Conservation (phyloP, 2,888 invertebrate genomes). For the Lithophane socia region DNA sequence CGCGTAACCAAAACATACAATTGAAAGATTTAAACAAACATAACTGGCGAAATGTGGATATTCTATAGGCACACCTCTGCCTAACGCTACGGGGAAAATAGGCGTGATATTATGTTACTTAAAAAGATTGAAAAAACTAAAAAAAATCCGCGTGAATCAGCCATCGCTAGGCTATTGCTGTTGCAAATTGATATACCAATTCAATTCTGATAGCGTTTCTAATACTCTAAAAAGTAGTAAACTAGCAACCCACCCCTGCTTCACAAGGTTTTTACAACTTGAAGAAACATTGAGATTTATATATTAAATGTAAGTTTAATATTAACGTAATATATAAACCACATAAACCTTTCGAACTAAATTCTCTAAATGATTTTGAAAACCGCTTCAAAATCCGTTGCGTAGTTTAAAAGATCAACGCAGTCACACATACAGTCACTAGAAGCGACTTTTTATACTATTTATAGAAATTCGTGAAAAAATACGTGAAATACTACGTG, state of each 20-base stretch:
- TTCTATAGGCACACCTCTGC: neutral
- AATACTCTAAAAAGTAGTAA: neutral
- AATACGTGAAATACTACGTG: too few species aligned
- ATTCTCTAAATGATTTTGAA: neutral
- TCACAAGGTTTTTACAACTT: neutral
- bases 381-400: neutral
- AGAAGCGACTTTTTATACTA: neutral
- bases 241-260: neutral
- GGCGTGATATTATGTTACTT: neutral
- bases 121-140: too few species aligned
- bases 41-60: neutral
- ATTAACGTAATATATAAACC: neutral
- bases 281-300: neutral
- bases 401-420: neutral
- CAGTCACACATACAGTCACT: neutral
- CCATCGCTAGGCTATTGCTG: neutral
- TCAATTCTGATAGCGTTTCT: neutral
- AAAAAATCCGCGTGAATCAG: neutral
- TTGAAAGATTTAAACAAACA: neutral
- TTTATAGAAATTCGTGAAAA: too few species aligned
- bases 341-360: too few species aligned
- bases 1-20: neutral
- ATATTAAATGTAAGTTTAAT: neutral
- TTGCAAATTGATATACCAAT: neutral
- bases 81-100: neutral